These are phyloP conservation scores for Drosophila mulleri DNA, from an alignment of 2,888 invertebrate species.

Conservation along the genomic window DNA sequence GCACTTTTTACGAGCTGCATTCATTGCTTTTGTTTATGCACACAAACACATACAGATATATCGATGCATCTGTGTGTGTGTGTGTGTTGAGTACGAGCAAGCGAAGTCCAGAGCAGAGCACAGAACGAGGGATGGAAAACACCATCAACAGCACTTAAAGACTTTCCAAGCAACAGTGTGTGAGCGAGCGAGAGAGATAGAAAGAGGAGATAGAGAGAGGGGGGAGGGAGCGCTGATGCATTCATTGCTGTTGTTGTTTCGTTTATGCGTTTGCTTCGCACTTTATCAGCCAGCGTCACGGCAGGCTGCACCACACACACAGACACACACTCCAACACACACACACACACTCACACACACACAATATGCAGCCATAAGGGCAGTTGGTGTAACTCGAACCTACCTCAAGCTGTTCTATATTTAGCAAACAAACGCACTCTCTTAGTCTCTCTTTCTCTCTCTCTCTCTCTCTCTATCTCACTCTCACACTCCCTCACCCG, in stretches of 20 bases:
- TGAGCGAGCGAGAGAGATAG: background rate
- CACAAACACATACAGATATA: background rate
- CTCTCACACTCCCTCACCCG: background rate
- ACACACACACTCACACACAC: background rate
- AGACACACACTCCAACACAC: slow-evolving; percentile 7
- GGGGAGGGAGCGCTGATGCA: slow-evolving; percentile 13
- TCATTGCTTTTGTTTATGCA: slow-evolving; percentile 2
- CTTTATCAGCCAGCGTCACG: slow-evolving; percentile 65
- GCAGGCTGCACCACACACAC: slow-evolving; percentile 52
- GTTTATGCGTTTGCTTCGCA: slow-evolving; percentile 19
- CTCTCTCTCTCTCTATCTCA: background rate
- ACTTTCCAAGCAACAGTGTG: slow-evolving; percentile 1
- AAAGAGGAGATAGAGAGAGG: too few species aligned
- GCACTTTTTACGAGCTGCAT: slow-evolving; percentile 37
- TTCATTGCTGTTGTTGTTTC: slow-evolving; percentile 17
- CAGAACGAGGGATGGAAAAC: slow-evolving; percentile 3
- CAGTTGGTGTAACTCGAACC: slow-evolving; percentile 66
- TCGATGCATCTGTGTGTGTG: background rate
- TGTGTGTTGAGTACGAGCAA: background rate
- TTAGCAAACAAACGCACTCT: slow-evolving; percentile 48
- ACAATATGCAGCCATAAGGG: slow-evolving; percentile 41
- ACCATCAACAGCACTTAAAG: slow-evolving; percentile 37
- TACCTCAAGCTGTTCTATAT: slow-evolving; percentile 79
- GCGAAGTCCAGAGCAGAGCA: slow-evolving; percentile 22
- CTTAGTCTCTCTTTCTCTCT: background rate